Percentiles rank a stretch among this genome's conserved stretches.
These are phyloP conservation scores for Pristis pectinata DNA, from an alignment of 2,797 vertebrate species.

Conservation along the genomic window DNA sequence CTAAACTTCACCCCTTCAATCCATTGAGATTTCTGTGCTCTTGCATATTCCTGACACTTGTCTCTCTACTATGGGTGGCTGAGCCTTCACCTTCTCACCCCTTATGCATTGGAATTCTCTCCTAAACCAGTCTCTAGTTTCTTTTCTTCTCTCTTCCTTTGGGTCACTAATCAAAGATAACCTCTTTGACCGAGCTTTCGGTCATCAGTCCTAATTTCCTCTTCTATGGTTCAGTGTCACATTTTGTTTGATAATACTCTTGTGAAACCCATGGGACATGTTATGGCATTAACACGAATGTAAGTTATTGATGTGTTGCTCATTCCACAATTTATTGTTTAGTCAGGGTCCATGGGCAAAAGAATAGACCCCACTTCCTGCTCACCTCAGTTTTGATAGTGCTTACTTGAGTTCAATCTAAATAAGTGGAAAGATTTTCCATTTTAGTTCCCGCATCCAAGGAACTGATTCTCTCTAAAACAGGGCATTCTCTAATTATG, in stretches of 20 bases:
- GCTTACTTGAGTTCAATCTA: neutral
- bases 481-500: constrained; percentile 81
- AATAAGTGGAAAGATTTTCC: neutral
- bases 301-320: neutral
- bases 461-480: constrained; percentile 61
- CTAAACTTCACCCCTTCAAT: neutral
- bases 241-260: neutral
- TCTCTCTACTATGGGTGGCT: neutral
- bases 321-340: neutral
- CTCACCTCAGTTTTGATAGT: neutral
- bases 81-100: neutral
- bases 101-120: neutral
- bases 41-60: no score
- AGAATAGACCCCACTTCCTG: neutral
- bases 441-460: neutral
- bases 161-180: neutral
- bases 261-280: neutral
- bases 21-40: no score
- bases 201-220: neutral
- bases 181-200: neutral
- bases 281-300: neutral
- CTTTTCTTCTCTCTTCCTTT: neutral
- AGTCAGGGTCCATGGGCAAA: neutral
- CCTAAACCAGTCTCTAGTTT: neutral
- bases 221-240: neutral